phyloP scores from a whole-genome alignment of 2,888 invertebrate species.

The Sminthurides aquaticus region DNA sequence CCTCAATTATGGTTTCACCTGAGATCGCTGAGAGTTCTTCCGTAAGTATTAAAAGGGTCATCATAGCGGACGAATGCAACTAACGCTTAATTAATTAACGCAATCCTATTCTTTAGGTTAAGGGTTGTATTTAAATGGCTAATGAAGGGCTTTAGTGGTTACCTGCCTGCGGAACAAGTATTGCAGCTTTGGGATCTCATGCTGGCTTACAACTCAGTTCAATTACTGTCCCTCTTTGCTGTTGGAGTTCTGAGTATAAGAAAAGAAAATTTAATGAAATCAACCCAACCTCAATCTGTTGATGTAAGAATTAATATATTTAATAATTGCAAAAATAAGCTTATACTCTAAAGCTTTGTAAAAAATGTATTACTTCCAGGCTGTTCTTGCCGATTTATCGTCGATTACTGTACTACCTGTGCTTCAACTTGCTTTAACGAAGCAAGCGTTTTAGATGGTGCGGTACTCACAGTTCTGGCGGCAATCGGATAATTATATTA shows the following conservation, averaged over 20 bases:
- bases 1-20: conserved; percentile 87
- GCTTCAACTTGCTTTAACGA: conserved; percentile 69
- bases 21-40: conserved; percentile 76
- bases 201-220: conserved; percentile 83
- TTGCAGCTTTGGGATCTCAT: conserved; percentile 87
- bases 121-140: conserved; percentile 92
- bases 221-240: conserved; percentile 78
- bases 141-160: conserved; percentile 92
- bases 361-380: conserved; percentile 48
- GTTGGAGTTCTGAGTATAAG: conserved; percentile 76
- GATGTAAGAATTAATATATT: conserved; percentile 51
- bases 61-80: no score
- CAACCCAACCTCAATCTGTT: conserved; percentile 61
- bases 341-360: conserved; percentile 2
- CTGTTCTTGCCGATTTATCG: conserved; percentile 77
- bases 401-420: conserved; percentile 78
- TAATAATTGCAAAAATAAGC: not conserved
- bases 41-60: no score
- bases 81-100: not conserved
- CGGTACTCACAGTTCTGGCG: no score
- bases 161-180: conserved; percentile 84
- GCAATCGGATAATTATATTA: no score
- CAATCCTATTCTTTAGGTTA: conserved; percentile 55
- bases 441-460: conserved; percentile 48
- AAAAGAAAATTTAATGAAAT: conserved; percentile 67